A percentile compares a stretch with the other conserved stretches of the same genome.
Evolutionary conservation across 2,113 vertebrate species (phyloP).

Genomic region (Leuciscus idus): DNA sequence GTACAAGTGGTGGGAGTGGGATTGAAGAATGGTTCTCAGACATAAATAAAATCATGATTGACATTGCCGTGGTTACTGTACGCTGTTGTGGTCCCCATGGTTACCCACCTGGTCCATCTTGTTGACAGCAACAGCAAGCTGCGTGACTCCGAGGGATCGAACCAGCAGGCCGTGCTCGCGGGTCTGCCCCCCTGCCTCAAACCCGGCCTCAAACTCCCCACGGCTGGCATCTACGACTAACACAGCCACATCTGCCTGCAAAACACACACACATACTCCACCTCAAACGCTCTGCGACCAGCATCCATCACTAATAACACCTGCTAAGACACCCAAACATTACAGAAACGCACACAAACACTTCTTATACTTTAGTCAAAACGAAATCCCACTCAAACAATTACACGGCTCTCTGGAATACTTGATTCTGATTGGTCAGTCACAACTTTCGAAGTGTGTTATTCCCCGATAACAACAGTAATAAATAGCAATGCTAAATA

Average conservation of each 20-base stretch:
- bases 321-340: not conserved
- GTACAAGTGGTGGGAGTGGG: conserved; percentile 36
- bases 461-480: no score
- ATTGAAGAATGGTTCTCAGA: conserved; percentile 42
- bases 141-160: conserved; percentile 96
- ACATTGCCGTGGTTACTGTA: conserved; percentile 40
- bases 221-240: conserved; percentile 95
- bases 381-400: not conserved
- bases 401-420: no score
- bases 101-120: conserved; percentile 96
- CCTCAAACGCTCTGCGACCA: not conserved
- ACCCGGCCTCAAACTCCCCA: conserved; percentile 97
- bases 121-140: conserved; percentile 94
- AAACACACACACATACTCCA: conserved; percentile 43
- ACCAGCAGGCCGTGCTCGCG: conserved; percentile 95
- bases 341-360: not conserved
- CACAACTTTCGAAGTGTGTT: no score
- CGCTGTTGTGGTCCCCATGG: conserved; percentile 43
- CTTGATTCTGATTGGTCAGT: no score
- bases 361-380: no score
- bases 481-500: no score
- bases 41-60: conserved; percentile 36
- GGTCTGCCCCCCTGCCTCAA: conserved; percentile 95
- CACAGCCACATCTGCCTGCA: conserved; percentile 93
- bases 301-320: not conserved